These are phyloP conservation scores for Pelochelys cantorii DNA, from an alignment of 2,797 vertebrate genomes.

Conservation along the genomic window DNA sequence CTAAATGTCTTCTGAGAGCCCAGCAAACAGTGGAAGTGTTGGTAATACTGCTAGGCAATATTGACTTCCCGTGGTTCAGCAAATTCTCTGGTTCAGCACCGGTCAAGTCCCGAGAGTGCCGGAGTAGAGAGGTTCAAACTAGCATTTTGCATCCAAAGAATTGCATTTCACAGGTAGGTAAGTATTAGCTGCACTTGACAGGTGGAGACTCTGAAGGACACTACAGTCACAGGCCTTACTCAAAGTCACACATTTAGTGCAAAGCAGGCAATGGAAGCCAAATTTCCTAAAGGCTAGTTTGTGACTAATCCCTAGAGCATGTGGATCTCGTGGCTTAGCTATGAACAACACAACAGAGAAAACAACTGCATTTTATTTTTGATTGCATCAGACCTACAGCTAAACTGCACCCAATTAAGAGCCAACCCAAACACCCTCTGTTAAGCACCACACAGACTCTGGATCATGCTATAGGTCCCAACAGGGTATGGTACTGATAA, in stretches of 20 bases:
- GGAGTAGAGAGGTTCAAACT: no score
- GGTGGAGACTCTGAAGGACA: background rate
- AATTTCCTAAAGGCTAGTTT: background rate
- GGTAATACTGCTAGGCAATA: no score
- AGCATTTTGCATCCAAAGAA: background rate
- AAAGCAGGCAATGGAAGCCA: background rate
- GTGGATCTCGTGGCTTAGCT: rapidly evolving
- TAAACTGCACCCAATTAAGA: background rate
- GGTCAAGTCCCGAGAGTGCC: no score
- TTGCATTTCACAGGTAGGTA: background rate
- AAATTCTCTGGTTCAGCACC: no score
- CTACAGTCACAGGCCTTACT: background rate
- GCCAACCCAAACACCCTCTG: rapidly evolving
- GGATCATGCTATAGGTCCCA: background rate
- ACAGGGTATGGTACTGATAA: background rate
- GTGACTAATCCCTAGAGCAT: background rate
- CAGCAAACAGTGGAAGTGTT: no score
- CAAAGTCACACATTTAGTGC: background rate
- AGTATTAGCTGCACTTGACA: background rate
- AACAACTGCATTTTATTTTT: rapidly evolving
- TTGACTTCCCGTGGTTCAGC: no score
- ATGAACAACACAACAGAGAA: rapidly evolving
- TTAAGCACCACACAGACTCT: background rate
- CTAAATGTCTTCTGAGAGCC: no score
- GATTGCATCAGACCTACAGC: rapidly evolving